A percentile compares a stretch with the other conserved stretches of the same genome.
Conservation (phyloP, 2,888 invertebrate genomes). For the Yponomeuta cagnagella region DNA sequence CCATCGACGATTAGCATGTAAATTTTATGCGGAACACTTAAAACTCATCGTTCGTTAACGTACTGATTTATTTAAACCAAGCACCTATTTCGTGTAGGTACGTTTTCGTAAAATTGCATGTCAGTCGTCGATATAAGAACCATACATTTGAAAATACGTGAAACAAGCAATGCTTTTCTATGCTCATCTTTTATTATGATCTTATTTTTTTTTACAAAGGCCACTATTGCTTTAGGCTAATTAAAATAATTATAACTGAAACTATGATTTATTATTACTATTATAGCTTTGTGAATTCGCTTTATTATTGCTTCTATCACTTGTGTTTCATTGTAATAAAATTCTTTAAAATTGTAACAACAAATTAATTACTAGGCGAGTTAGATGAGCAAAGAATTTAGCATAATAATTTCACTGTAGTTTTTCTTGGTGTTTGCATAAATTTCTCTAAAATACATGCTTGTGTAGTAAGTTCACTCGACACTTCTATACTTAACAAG, state of each 20-base stretch:
- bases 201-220: slow-evolving; percentile 31
- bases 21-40: background rate
- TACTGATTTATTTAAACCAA: background rate
- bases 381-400: slow-evolving; percentile 61
- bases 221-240: slow-evolving; percentile 8
- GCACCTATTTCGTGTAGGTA: background rate
- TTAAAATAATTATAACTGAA: background rate
- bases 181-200: slow-evolving; percentile 49
- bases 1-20: background rate
- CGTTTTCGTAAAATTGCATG: background rate
- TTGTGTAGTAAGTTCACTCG: background rate
- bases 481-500: background rate
- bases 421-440: slow-evolving; percentile 37
- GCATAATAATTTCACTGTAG: slow-evolving; percentile 17
- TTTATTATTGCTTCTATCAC: slow-evolving; percentile 24
- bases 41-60: background rate
- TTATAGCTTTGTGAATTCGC: slow-evolving; percentile 16
- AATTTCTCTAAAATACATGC: slow-evolving; percentile 2
- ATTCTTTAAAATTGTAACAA: slow-evolving; percentile 25
- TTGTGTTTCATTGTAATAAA: slow-evolving; percentile 23
- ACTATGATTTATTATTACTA: slow-evolving; percentile 5
- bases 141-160: slow-evolving; percentile 73
- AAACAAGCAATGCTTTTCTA: slow-evolving; percentile 58
- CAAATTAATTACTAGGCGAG: slow-evolving; percentile 14
- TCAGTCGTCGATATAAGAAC: slow-evolving; percentile 10